These are phyloP conservation scores for Spodoptera litura DNA, from an alignment of 1,140 invertebrate species.

Conservation along the genomic window DNA sequence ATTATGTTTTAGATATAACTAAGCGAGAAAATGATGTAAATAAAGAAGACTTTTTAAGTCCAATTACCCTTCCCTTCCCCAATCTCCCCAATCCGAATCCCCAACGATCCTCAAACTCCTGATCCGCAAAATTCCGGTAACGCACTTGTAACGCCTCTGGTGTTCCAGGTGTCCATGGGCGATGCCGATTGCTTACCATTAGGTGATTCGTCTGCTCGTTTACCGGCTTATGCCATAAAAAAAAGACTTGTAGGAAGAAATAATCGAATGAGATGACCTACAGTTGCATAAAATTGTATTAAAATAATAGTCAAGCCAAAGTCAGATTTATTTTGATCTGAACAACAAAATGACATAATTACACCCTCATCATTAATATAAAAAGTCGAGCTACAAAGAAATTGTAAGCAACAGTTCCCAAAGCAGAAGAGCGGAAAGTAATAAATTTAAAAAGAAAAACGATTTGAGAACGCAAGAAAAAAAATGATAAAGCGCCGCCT, in stretches of 20 bases:
- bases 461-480: constrained; percentile 34
- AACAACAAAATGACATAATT: constrained; percentile 28
- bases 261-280: neutral
- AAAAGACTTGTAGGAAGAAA: neutral
- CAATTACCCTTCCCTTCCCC: too few relatives aligned
- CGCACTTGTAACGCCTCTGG: too few relatives aligned
- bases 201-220: too few relatives aligned
- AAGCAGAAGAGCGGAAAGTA: constrained; percentile 41
- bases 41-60: too few relatives aligned
- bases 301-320: constrained; percentile 3
- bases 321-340: neutral
- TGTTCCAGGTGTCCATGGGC: too few relatives aligned
- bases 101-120: too few relatives aligned
- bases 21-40: neutral
- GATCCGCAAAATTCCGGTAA: too few relatives aligned
- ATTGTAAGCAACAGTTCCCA: constrained; percentile 34
- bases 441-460: constrained; percentile 45
- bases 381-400: constrained; percentile 19
- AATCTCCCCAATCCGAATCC: too few relatives aligned
- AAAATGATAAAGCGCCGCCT: constrained; percentile 8
- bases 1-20: constrained; percentile 8
- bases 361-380: constrained; percentile 12
- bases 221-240: too few relatives aligned
- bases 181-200: too few relatives aligned
- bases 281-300: too few relatives aligned